Evolutionary conservation across 2,113 vertebrate genomes (phyloP).

Genomic region (Lagenorhynchus albirostris): DNA sequence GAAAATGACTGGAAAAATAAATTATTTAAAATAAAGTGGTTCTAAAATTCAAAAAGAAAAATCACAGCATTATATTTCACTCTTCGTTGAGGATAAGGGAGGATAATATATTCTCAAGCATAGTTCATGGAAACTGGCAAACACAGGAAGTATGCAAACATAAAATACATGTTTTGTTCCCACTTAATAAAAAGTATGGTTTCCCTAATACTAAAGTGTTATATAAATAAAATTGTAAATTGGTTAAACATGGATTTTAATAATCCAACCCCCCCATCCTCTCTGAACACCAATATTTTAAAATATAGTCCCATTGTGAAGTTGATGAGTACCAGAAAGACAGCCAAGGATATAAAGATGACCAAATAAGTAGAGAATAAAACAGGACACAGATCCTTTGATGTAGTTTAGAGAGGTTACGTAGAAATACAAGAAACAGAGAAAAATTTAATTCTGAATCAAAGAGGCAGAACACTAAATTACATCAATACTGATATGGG

Average conservation of each 20-base stretch:
- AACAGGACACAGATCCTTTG: neutral
- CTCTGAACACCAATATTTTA: neutral
- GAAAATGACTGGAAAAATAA: neutral
- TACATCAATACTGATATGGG: conserved; percentile 10
- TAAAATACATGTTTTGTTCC: neutral
- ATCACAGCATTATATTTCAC: neutral
- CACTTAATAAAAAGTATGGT: neutral
- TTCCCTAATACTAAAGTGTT: neutral
- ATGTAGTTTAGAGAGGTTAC: conserved; percentile 11
- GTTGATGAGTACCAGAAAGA: conserved; percentile 22
- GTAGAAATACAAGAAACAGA: conserved; percentile 46
- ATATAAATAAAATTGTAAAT: neutral
- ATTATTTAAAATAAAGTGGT: neutral
- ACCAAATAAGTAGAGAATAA: conserved; percentile 21
- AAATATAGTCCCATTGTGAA: conserved; percentile 33
- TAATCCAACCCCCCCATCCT: neutral
- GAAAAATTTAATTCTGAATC: conserved; percentile 29
- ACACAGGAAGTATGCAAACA: neutral
- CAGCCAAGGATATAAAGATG: conserved; percentile 19
- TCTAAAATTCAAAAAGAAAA: neutral
- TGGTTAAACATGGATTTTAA: conserved; percentile 11
- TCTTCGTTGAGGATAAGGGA: neutral
- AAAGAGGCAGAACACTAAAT: conserved; percentile 38
- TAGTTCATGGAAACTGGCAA: conserved; percentile 10
- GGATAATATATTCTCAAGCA: neutral